Percentiles rank a stretch among this genome's conserved stretches.
phyloP scores from a whole-genome alignment of 2,888 invertebrate species.

The Scaptodrosophila latifasciaeformis region DNA sequence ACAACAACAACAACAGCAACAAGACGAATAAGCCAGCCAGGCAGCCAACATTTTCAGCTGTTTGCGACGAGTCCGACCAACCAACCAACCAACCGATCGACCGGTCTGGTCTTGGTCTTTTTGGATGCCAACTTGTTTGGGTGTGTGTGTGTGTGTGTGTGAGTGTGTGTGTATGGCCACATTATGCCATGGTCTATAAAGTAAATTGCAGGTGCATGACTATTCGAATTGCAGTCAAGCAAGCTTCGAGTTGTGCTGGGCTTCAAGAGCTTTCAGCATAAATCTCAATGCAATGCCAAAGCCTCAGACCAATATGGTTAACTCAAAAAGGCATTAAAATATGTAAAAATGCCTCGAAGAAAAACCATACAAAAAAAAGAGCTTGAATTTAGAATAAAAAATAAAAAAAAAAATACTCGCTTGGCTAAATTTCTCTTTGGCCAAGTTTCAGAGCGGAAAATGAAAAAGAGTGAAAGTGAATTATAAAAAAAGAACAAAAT shows the following conservation, averaged over 20 bases:
- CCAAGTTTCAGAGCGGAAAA: conserved; percentile 5
- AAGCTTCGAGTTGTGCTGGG: neutral
- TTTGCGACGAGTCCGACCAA: conserved; percentile 30
- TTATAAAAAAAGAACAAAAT: neutral
- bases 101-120: conserved; percentile 52
- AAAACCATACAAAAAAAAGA: too few relatives aligned
- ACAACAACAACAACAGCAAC: conserved; percentile 42
- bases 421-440: neutral
- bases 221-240: conserved; percentile 60
- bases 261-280: conserved; percentile 31
- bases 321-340: conserved; percentile 23
- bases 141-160: conserved; percentile 22
- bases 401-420: neutral
- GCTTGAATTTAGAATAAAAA: too few relatives aligned
- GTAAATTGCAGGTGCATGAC: conserved; percentile 75
- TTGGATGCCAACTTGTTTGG: conserved; percentile 50
- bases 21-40: conserved; percentile 33
- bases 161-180: conserved; percentile 41
- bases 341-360: too few relatives aligned
- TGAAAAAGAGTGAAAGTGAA: neutral
- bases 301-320: conserved; percentile 43
- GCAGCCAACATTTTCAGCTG: conserved; percentile 57
- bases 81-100: conserved; percentile 21
- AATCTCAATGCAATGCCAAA: conserved; percentile 56
- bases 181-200: conserved; percentile 74